Evolutionary conservation across 2,888 invertebrate species (phyloP), one percentile per base, ranked within the genome.

Genomic region (Brachypterus glaber): DNA sequence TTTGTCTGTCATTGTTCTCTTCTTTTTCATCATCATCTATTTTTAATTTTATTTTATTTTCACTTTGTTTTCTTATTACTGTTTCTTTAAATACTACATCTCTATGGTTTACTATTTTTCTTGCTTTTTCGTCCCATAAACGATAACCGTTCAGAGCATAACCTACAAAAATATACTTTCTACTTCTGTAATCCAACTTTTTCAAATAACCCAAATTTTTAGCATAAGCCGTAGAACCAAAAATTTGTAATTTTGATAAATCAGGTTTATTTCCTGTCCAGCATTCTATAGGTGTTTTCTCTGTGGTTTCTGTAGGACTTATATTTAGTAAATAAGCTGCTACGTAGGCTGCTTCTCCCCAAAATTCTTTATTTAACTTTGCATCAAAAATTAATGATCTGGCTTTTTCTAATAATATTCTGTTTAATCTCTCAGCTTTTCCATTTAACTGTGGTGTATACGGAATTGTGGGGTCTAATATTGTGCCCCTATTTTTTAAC

Each of bases 201-300:
- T 46, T 48, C 9, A 48, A 17, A 4, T 48, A 38, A 17, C 41
- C 40, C 8, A 53, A 25, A 2, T 40, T 35, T 43, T 56, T 51
- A 9, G 47, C 48, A 45, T 53, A 51, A 3, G 49, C 52, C 35
- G 29, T 30, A 25, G 41, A 41, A 4, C 58, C 57, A 48, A 60
- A 61, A 2, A 52, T 40, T 49, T 48, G 42, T n/a, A 59, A 11
- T 17, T 42, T 43, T 18, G 46, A 48, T 17, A 59, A 35, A 37
- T 59, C 41, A 7, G 56, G 52, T 45, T 47, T 54, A 26, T 41
- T 40, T 9, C 42, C 38, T 12, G 38, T 44, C 56, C 57, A 59
- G 16, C 39, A 39, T 47, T 59, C 57, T 29, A 30, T 36, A 7
- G 57, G 57, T 4, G 58, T 57, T 30, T 9, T 36, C 26, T 36